Percentiles rank a stretch among this genome's conserved stretches.
These are phyloP conservation scores for Epinephelus lanceolatus DNA, from an alignment of 2,113 vertebrate genomes.

Conservation along the genomic window DNA sequence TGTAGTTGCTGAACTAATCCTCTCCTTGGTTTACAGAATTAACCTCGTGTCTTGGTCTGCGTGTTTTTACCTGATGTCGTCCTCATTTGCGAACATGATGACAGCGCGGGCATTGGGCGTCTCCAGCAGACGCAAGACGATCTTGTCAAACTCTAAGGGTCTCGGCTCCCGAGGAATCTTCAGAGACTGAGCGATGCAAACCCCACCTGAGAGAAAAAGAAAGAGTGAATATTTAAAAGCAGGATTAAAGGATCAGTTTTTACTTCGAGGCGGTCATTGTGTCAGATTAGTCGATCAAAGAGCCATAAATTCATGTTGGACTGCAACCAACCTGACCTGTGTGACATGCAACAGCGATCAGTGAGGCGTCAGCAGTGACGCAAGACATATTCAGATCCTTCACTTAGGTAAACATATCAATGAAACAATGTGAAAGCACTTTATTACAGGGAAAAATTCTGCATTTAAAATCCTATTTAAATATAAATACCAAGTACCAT, in stretches of 20 bases:
- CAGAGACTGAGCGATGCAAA: constrained; percentile 97
- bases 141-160: constrained; percentile 95
- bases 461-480: too few species aligned
- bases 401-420: too few species aligned
- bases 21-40: neutral
- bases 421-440: too few species aligned
- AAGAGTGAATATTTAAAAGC: neutral
- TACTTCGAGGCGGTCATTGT: neutral
- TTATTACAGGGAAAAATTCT: too few species aligned
- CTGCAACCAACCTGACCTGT: neutral
- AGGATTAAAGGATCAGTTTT: neutral
- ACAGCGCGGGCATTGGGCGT: constrained; percentile 94
- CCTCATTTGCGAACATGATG: constrained; percentile 97
- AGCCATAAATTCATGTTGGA: neutral
- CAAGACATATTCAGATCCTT: too few species aligned
- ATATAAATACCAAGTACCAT: too few species aligned
- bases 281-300: neutral
- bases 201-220: constrained; percentile 86
- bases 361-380: neutral
- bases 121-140: constrained; percentile 93
- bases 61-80: constrained; percentile 91
- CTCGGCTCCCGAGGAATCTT: constrained; percentile 96
- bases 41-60: neutral
- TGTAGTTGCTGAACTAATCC: too few species aligned
- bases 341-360: too few species aligned